Evolutionary conservation across 2,888 invertebrate genomes (phyloP).

Genomic region (Acleris emargana): DNA sequence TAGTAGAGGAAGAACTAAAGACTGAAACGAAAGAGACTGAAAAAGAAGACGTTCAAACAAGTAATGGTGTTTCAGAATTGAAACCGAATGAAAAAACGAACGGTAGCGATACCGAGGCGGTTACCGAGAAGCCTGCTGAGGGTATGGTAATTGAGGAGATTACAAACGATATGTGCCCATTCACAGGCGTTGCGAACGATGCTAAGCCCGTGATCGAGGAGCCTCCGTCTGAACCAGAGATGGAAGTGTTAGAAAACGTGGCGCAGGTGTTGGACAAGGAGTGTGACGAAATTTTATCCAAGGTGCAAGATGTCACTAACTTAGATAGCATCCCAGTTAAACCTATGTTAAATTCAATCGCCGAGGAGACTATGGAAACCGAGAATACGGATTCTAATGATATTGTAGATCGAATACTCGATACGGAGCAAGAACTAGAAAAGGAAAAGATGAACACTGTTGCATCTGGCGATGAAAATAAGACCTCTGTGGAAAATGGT

Average conservation of each 20-base stretch:
- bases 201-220: constrained; percentile 70
- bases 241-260: constrained; percentile 70
- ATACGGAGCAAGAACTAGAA: constrained; percentile 67
- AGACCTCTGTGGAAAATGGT: constrained; percentile 35
- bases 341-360: constrained; percentile 66
- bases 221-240: constrained; percentile 58
- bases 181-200: constrained; percentile 62
- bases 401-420: constrained; percentile 72
- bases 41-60: constrained; percentile 58
- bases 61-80: constrained; percentile 53
- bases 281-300: constrained; percentile 77
- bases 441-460: constrained; percentile 54
- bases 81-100: constrained; percentile 53
- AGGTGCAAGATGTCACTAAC: constrained; percentile 76
- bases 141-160: constrained; percentile 68
- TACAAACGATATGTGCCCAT: constrained; percentile 55
- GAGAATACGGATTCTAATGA: constrained; percentile 69
- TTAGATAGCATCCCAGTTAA: constrained; percentile 70
- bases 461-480: constrained; percentile 42
- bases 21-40: constrained; percentile 51
- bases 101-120: constrained; percentile 42
- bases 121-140: constrained; percentile 50
- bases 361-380: constrained; percentile 70
- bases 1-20: constrained; percentile 48
- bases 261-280: constrained; percentile 76